Conservation (phyloP, 2,113 vertebrate genomes). For the Excalfactoria chinensis region DNA sequence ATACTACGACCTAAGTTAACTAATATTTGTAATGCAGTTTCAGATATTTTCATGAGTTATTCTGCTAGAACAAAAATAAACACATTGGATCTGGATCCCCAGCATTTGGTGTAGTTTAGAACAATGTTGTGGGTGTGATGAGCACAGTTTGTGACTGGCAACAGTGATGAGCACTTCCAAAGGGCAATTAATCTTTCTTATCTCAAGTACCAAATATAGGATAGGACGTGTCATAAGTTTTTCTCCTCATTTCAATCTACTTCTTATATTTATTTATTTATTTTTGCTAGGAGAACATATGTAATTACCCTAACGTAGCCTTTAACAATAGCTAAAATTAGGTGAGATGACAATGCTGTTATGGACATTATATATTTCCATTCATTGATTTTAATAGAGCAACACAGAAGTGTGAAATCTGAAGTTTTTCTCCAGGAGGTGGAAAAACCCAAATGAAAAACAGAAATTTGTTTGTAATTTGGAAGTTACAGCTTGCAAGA, state of each 20-base stretch:
- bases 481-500: not conserved
- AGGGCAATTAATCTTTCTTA: slow-evolving; percentile 26
- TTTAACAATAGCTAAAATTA: not conserved
- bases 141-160: slow-evolving; percentile 46
- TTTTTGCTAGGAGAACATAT: not conserved
- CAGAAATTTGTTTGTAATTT: not conserved
- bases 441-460: not conserved
- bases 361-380: not conserved
- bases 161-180: slow-evolving; percentile 1
- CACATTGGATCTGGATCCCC: not conserved
- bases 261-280: not conserved
- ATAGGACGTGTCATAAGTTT: slow-evolving; percentile 33
- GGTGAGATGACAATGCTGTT: not conserved
- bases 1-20: not conserved
- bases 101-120: slow-evolving; percentile 32
- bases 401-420: not conserved
- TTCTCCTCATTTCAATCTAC: slow-evolving; percentile 8
- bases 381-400: not conserved
- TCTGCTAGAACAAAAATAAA: slow-evolving; percentile 32
- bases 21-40: slow-evolving; percentile 12
- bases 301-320: not conserved
- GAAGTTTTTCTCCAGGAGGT: not conserved
- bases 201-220: slow-evolving; percentile 36
- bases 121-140: slow-evolving; percentile 21
- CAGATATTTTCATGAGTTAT: not conserved